These are phyloP conservation scores for Nomada flava DNA, from an alignment of 2,888 invertebrate genomes.

Conservation along the genomic window DNA sequence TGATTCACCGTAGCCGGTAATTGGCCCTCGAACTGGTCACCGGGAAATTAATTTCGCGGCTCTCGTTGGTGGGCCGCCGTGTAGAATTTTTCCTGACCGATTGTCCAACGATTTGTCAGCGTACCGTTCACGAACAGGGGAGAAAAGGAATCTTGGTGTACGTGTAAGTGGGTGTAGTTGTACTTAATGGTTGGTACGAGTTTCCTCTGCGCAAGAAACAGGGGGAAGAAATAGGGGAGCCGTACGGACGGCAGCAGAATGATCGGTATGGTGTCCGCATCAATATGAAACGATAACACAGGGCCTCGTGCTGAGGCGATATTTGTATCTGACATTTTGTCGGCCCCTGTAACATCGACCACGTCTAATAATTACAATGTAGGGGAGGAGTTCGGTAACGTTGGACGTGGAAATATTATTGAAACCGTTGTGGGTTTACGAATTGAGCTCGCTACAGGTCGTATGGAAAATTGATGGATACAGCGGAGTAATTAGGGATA, in stretches of 20 bases:
- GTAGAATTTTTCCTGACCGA: not conserved
- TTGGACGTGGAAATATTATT: not conserved
- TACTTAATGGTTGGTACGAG: constrained; percentile 49
- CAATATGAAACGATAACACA: constrained; percentile 75
- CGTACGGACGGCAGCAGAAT: constrained; percentile 40
- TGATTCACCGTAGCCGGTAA: not conserved
- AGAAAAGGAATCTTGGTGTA: constrained; percentile 13
- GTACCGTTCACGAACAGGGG: not conserved
- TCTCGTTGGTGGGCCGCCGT: too few species aligned
- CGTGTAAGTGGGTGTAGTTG: constrained; percentile 46
- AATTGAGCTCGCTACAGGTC: too few species aligned
- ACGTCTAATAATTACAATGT: constrained; percentile 33
- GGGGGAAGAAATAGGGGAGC: constrained; percentile 57
- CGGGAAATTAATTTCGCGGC: not conserved
- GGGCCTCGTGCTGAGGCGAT: constrained; percentile 42
- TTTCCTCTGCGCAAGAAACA: constrained; percentile 51
- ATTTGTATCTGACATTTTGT: constrained; percentile 52
- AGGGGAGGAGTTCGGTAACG: not conserved
- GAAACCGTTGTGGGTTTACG: not conserved
- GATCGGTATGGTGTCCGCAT: constrained; percentile 64
- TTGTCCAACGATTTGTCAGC: constrained; percentile 26
- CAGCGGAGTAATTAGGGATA: too few species aligned
- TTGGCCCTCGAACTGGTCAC: not conserved
- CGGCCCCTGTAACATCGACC: constrained; percentile 31
- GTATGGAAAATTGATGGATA: too few species aligned